phyloP scores from a whole-genome alignment of 2,797 vertebrate species.

The Sebastiscus tertius region DNA sequence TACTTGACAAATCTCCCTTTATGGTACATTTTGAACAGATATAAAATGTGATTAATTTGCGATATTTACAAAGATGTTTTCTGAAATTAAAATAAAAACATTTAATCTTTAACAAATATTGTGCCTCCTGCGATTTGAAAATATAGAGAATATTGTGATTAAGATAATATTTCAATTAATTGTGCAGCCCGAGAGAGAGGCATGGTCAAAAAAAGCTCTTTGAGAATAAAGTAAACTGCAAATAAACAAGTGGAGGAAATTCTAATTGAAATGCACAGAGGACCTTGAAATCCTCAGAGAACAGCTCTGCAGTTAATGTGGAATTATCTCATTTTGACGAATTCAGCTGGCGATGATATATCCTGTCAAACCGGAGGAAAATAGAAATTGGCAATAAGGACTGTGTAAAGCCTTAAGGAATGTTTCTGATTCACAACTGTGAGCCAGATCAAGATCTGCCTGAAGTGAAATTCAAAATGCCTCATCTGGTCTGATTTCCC shows the following conservation, averaged over 20 bases:
- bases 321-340: slow-evolving; percentile 21
- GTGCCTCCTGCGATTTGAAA: too few species aligned
- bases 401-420: slow-evolving; percentile 1
- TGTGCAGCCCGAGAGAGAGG: not conserved
- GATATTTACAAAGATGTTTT: too few species aligned
- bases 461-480: slow-evolving; percentile 53
- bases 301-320: not conserved
- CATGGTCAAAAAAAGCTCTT: not conserved
- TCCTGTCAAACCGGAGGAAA: not conserved
- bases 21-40: too few species aligned
- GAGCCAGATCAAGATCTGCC: slow-evolving; percentile 32
- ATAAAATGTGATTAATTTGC: too few species aligned
- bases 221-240: not conserved
- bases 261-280: not conserved
- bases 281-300: not conserved
- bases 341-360: not conserved
- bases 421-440: slow-evolving; percentile 29
- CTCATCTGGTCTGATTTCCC: slow-evolving; percentile 61
- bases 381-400: not conserved
- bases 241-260: slow-evolving; percentile 27
- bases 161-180: too few species aligned
- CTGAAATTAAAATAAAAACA: too few species aligned
- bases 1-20: too few species aligned
- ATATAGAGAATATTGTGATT: too few species aligned
- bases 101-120: too few species aligned